Base-by-base conservation (phyloP, 2,113 vertebrate genomes). In the Sialia sialis region DNA sequence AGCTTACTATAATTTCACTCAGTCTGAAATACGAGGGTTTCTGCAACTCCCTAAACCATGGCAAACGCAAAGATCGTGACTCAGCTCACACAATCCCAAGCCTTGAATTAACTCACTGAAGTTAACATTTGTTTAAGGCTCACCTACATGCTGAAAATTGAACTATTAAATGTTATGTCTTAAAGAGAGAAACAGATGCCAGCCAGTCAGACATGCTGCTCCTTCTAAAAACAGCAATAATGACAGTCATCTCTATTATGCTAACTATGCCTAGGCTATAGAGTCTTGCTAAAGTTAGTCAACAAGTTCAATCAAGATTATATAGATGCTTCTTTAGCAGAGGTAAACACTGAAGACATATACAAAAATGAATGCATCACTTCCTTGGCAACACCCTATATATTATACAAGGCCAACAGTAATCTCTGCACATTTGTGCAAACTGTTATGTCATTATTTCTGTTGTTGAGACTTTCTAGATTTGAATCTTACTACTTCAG, bases 201-300 rank as follows among this genome's bases (percentile, higher is more conserved):
- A 98, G 97, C 90, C 98, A 97, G 95, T 95, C 97, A 98, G 98
- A 97, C 98, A 97, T 94, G 92, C 96, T 97, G 97, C 98, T 97
- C 96, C 94, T 98, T 98, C 99, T 98, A 99, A 99, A 99, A 99
- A 99, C 99, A 99, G 99, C 98, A 99, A 98, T 98, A 92, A 98
- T 91, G 97, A 98, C 96, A 98, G 98, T 98, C 98, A 99, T 99
- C 98, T 97, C 94, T 97, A 98, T 98, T 97, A 99, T 98, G 98
- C 98, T 97, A 99, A 98, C 98, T 99, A 99, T 99, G 98, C 98
- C 98, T 97, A 95, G 97, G 95, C 98, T 98, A 97, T 97, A 70
- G 97, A 97, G 98, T 97, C 98, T 85, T 97, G 98, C 99, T 99
- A 99, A 99, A 99, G 98, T 99, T 99, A 99, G 99, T 97, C 97